Evolutionary conservation across 53 echinoderm and acorn worm species (phyloP), one percentile per base, ranked within the genome.

Genomic region (Patiria pectinifera): DNA sequence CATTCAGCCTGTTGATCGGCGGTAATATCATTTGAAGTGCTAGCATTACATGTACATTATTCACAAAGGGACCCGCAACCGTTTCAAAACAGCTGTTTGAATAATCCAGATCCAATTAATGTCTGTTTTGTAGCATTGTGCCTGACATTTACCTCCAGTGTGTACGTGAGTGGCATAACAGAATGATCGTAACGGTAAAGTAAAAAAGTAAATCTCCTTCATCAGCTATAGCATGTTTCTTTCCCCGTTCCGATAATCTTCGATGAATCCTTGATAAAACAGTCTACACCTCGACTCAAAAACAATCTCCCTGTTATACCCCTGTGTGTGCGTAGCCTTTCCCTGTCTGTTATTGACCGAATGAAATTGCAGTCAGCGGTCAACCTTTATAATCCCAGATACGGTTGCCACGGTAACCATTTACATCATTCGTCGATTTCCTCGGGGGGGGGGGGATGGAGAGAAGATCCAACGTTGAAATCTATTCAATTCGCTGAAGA

Each of bases 401-500:
- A 60, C 48, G 14, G 45, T 88, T 78, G 43, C 88, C 78, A 88
- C 44, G 78, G 79, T 45, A 88, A 78, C 88, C 43, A 19, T 78
- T 78, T 60, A 62, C 62, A 58, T 82, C 82, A 82, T 59, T 59
- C 82, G 22, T 58, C 58, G 23, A 59, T 59, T 53, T 15, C 58
- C 14, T 45, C 46, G 81, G 81, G 81, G 49, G 18, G 13, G 72
- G 72, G 62, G 35, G 84, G 62, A 13, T 0, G 5, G 5, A 16
- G 45, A 10, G 84, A 61, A 62, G 1, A 15, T 24, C 23, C 62
- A 47, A 62, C 45, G 26, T 19, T 71, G 85, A 85, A 85, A 22
- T 85, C 2, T 69, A 70, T 70, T 85, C 70, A 85, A 45, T 85
- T 70, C 70, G 18, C 69, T 2, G 18, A 3, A 25, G 4, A 14